Percentiles rank a stretch among this genome's conserved stretches.
Conservation (phyloP, 1,140 invertebrate species). For the Caenorhabditis inopinata region DNA sequence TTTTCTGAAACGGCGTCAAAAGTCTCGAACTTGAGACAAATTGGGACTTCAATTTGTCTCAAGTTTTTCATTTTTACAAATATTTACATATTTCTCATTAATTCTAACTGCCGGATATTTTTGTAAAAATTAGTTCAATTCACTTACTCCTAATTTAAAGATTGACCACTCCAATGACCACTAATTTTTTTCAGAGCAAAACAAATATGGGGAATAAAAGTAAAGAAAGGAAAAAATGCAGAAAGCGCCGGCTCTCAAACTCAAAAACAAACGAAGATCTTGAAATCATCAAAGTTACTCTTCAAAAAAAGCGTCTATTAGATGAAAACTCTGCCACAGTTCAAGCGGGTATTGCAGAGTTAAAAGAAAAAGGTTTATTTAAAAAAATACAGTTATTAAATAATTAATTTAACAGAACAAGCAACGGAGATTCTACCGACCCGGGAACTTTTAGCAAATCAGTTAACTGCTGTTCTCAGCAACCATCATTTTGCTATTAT, state of each 20-base stretch:
- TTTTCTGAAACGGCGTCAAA: too few species aligned
- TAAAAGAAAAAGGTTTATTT: not conserved
- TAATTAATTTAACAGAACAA: constrained; percentile 2
- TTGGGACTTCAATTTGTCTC: too few species aligned
- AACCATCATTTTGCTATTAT: constrained; percentile 30
- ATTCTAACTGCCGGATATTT: too few species aligned
- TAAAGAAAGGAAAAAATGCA: not conserved
- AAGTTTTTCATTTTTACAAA: too few species aligned
- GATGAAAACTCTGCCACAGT: not conserved
- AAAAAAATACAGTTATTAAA: too few species aligned
- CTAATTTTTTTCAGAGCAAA: not conserved
- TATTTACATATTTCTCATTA: too few species aligned
- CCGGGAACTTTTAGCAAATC: not conserved
- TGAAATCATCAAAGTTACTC: constrained; percentile 16
- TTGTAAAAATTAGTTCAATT: too few species aligned
- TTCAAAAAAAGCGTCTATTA: not conserved
- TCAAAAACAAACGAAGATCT: constrained; percentile 26
- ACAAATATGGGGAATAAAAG: constrained; percentile 11
- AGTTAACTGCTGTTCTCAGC: not conserved
- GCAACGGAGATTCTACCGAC: constrained; percentile 14
- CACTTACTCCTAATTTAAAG: too few species aligned
- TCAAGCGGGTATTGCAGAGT: not conserved
- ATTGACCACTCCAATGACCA: not conserved
- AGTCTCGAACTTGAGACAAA: too few species aligned
- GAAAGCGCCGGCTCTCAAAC: not conserved